Percentiles rank a stretch among this genome's conserved stretches.
phyloP scores from a whole-genome alignment of 1,140 invertebrate species.

The Lamellibrachia luymesi region DNA sequence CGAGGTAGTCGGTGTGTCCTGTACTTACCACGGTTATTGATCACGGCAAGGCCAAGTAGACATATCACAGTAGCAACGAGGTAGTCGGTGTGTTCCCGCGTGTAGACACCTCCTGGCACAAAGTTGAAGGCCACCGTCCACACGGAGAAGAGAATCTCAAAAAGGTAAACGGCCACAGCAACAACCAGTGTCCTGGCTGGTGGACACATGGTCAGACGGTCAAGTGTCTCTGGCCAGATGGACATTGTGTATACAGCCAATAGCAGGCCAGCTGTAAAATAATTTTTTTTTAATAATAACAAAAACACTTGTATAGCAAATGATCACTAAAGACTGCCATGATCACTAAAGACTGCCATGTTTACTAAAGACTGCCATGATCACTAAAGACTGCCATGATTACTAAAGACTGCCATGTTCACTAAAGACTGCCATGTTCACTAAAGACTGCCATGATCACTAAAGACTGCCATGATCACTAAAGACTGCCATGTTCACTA shows the following conservation, averaged over 20 bases:
- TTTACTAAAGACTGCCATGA: too few relatives aligned
- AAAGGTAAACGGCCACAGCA: conserved; percentile 47
- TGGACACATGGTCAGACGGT: conserved; percentile 43
- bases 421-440: too few relatives aligned
- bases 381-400: too few relatives aligned
- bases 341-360: too few relatives aligned
- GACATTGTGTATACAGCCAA: conserved; percentile 50
- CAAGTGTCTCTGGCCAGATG: conserved; percentile 49
- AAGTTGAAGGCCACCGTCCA: conserved; percentile 59
- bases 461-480: too few relatives aligned
- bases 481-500: too few relatives aligned
- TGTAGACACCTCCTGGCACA: conserved; percentile 56
- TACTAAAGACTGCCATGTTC: too few relatives aligned
- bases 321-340: too few relatives aligned
- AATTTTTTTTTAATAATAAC: not conserved
- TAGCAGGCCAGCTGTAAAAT: conserved; percentile 45
- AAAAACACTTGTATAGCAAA: too few relatives aligned
- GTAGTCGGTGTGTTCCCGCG: conserved; percentile 53
- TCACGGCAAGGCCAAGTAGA: not conserved
- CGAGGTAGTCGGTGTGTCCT: not conserved
- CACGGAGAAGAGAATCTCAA: conserved; percentile 54
- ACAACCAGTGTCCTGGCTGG: conserved; percentile 44
- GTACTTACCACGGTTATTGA: not conserved
- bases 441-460: too few relatives aligned
- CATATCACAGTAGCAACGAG: conserved; percentile 45